Percentiles rank a stretch among this genome's conserved stretches.
phyloP scores from a whole-genome alignment of 2,888 invertebrate genomes.

The Ochlodes sylvanus region DNA sequence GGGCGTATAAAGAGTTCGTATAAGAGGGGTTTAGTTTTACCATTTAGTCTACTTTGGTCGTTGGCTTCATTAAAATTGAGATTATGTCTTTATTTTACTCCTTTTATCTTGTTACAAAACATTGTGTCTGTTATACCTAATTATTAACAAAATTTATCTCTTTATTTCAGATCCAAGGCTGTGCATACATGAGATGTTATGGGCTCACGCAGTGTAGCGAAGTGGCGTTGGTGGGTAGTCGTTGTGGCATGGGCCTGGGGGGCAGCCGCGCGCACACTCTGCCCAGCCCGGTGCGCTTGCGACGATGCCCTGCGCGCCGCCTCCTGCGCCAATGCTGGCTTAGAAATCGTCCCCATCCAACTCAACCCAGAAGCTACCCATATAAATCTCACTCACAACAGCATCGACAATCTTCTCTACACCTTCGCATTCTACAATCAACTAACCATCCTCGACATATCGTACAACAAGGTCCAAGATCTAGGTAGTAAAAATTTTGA shows the following conservation, averaged over 20 bases:
- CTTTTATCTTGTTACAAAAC: too few relatives aligned
- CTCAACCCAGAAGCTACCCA: conserved; percentile 94
- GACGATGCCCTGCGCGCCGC: conserved; percentile 91
- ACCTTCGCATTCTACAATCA: conserved; percentile 92
- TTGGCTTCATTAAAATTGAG: conserved; percentile 17
- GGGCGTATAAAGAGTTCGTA: conserved; percentile 45
- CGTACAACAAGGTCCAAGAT: conserved; percentile 91
- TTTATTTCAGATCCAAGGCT: conserved; percentile 69
- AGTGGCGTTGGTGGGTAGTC: conserved; percentile 82
- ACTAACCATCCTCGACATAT: conserved; percentile 92
- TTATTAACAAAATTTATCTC: conserved; percentile 41
- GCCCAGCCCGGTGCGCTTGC: conserved; percentile 93
- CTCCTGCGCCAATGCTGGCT: conserved; percentile 90
- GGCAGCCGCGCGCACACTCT: conserved; percentile 86
- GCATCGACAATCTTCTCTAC: conserved; percentile 91
- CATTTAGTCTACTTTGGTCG: conserved; percentile 23
- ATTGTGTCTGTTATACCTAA: neutral
- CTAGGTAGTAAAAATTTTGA: conserved; percentile 94
- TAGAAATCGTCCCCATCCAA: conserved; percentile 95
- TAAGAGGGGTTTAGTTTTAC: conserved; percentile 16
- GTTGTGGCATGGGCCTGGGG: conserved; percentile 84
- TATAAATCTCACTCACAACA: conserved; percentile 93
- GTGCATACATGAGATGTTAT: conserved; percentile 82
- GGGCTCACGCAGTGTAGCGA: conserved; percentile 79
- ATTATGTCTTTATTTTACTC: neutral